phyloP scores from a whole-genome alignment of 2,888 invertebrate genomes.

The Eupithecia tripunctaria region DNA sequence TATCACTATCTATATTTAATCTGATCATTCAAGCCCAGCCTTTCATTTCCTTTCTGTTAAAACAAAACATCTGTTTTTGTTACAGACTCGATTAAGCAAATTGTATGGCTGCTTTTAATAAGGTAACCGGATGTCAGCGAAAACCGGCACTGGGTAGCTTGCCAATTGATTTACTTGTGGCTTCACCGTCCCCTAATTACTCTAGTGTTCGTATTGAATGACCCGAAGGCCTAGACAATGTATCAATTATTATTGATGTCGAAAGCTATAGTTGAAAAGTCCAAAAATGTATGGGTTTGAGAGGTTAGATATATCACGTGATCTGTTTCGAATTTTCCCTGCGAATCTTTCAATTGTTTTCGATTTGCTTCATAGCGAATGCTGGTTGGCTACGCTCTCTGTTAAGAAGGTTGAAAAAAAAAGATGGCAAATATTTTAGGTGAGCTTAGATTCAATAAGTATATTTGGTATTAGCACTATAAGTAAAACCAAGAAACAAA shows the following conservation, averaged over 20 bases:
- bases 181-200: not conserved
- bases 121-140: slow-evolving; percentile 9
- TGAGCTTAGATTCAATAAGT: not conserved
- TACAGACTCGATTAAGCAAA: slow-evolving; percentile 40
- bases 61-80: slow-evolving; percentile 39
- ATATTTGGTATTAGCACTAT: not conserved
- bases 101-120: slow-evolving; percentile 22
- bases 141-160: slow-evolving; percentile 3
- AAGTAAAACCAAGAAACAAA: not conserved
- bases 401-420: not conserved
- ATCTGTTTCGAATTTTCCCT: too few relatives aligned
- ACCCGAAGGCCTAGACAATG: too few relatives aligned
- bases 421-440: not conserved
- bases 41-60: slow-evolving; percentile 40
- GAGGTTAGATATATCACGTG: too few relatives aligned
- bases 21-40: slow-evolving; percentile 34
- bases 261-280: too few relatives aligned
- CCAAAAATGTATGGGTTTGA: too few relatives aligned
- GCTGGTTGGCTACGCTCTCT: too few relatives aligned
- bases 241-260: too few relatives aligned
- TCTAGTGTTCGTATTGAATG: not conserved
- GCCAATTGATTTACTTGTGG: slow-evolving; percentile 6
- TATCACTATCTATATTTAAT: slow-evolving; percentile 23
- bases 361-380: too few relatives aligned
- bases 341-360: too few relatives aligned